Percentiles rank a stretch among this genome's conserved stretches.
Conservation (phyloP, 2,797 vertebrate genomes). For the Clamator glandarius region DNA sequence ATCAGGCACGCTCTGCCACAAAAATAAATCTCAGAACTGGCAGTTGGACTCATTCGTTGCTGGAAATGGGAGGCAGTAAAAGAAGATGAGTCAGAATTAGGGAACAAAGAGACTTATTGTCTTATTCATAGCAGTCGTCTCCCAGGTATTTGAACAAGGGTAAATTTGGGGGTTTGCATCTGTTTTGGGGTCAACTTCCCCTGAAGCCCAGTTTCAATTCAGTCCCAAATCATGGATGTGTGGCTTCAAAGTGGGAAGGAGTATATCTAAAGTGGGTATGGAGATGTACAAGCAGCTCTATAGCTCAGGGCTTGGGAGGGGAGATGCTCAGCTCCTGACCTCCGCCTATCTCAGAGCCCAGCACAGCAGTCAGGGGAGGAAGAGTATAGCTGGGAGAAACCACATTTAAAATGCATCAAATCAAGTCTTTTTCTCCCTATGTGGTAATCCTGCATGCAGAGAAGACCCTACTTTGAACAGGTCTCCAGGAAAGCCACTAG, state of each 20-base stretch:
- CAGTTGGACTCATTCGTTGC: slow-evolving; percentile 32
- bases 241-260: neutral
- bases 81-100: neutral
- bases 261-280: neutral
- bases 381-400: neutral
- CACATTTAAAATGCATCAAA: neutral
- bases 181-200: neutral
- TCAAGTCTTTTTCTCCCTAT: neutral
- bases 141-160: neutral
- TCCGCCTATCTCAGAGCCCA: neutral
- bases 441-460: neutral
- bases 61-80: slow-evolving; percentile 6
- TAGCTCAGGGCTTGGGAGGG: neutral
- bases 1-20: slow-evolving; percentile 48
- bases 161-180: neutral
- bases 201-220: neutral
- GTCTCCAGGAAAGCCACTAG: neutral
- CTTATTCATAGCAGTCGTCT: neutral
- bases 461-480: neutral
- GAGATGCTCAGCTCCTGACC: neutral
- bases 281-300: neutral
- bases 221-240: neutral
- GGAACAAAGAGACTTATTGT: slow-evolving; percentile 36
- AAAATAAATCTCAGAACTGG: slow-evolving; percentile 41
- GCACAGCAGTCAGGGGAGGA: neutral